phyloP scores from a whole-genome alignment of 2,113 vertebrate species.

The Ellobius talpinus region DNA sequence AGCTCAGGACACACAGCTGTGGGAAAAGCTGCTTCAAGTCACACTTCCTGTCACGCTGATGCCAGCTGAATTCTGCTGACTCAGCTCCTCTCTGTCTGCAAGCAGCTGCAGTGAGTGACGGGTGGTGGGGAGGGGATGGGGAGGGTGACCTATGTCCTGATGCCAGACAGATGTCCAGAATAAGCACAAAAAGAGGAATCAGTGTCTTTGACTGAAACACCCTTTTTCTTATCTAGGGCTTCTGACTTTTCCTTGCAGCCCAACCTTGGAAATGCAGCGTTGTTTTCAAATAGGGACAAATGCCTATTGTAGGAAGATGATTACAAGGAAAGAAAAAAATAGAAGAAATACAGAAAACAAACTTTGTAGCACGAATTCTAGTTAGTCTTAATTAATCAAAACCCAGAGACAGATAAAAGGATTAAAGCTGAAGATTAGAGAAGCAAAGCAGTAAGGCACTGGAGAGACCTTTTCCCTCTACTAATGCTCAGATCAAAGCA shows the following conservation, averaged over 20 bases:
- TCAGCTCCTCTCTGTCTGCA: background rate
- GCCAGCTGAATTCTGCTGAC: background rate
- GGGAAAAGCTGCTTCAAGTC: background rate
- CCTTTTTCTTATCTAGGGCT: slow-evolving; percentile 41
- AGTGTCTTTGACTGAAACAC: slow-evolving; percentile 21
- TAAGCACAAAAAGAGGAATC: slow-evolving; percentile 24
- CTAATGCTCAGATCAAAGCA: too few species aligned
- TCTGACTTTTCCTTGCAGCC: slow-evolving; percentile 50
- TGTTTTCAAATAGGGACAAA: slow-evolving; percentile 35
- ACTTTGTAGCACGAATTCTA: too few species aligned
- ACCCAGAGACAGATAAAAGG: too few species aligned
- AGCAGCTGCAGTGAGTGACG: background rate
- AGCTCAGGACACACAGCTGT: background rate
- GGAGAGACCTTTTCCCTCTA: too few species aligned
- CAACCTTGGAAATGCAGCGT: slow-evolving; percentile 9
- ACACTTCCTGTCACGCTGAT: background rate
- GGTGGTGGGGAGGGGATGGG: too few species aligned
- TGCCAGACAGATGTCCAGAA: slow-evolving; percentile 35
- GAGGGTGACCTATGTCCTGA: background rate
- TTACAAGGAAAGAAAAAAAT: background rate
- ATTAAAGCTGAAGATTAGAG: too few species aligned
- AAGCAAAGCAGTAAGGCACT: too few species aligned
- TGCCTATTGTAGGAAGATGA: slow-evolving; percentile 32
- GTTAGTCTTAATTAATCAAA: too few species aligned
- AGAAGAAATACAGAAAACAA: background rate